These are phyloP conservation scores for Pachypeltis micranthus DNA, from an alignment of 1,140 invertebrate genomes.

Conservation along the genomic window DNA sequence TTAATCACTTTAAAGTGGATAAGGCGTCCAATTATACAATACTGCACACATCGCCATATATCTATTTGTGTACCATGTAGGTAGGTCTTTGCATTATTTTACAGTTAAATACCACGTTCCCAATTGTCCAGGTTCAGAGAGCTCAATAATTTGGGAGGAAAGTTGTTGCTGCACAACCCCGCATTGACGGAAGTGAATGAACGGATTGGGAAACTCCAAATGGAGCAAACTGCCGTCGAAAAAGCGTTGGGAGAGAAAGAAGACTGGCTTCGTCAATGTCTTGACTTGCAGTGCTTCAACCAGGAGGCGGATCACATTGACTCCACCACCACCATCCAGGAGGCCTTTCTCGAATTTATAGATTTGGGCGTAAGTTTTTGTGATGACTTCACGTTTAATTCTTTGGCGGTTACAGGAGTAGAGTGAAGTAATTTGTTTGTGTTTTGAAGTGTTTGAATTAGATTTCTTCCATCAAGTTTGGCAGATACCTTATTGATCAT, in stretches of 20 bases:
- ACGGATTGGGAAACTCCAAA: slow-evolving; percentile 56
- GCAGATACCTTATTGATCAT: too few relatives aligned
- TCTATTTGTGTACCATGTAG: too few relatives aligned
- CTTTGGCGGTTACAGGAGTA: too few relatives aligned
- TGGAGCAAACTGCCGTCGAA: slow-evolving; percentile 62
- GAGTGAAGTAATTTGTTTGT: too few relatives aligned
- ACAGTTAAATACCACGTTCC: too few relatives aligned
- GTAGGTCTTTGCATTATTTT: too few relatives aligned
- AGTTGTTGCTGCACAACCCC: slow-evolving; percentile 58
- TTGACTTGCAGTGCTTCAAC: slow-evolving; percentile 84
- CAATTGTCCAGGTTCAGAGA: slow-evolving; percentile 62
- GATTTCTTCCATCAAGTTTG: too few relatives aligned
- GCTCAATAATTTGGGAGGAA: slow-evolving; percentile 60
- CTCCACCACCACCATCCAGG: slow-evolving; percentile 83
- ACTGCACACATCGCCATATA: too few relatives aligned
- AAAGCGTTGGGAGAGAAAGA: slow-evolving; percentile 73
- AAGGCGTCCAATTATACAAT: too few relatives aligned
- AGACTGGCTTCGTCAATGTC: slow-evolving; percentile 66
- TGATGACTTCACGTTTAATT: not conserved
- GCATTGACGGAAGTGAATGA: slow-evolving; percentile 54
- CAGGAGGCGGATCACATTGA: slow-evolving; percentile 95
- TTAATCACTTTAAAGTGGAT: too few relatives aligned
- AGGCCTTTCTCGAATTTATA: slow-evolving; percentile 81
- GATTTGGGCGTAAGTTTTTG: slow-evolving; percentile 73
- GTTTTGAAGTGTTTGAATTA: too few relatives aligned